Base-by-base conservation (phyloP, 2,888 invertebrate species). In the Dasypogon diadema region DNA sequence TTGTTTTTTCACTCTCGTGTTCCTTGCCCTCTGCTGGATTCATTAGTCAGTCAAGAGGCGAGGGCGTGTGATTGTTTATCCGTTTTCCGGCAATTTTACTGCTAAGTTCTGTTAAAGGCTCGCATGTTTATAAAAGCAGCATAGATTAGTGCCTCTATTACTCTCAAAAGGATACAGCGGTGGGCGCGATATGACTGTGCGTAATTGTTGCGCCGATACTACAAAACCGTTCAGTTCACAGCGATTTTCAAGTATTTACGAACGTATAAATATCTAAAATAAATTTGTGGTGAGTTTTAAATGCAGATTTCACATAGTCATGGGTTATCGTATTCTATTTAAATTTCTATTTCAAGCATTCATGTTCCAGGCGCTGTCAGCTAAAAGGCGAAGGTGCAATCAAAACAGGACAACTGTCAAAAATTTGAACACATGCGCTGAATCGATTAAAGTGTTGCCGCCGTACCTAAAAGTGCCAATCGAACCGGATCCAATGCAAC, bases 371-470 rank as follows among this genome's bases (percentile, higher is more conserved):
- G 48, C 22, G 4, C 16, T 65, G 14, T 46, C 65, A 65, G 16
- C 21, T 21, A 1, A 46, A 30, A 18, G 18, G 4, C 6, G 14
- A 48, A 18, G 21, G 34, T 14, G 3, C 14, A 46, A 24, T 22
- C 12, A 22, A 65, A 46, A 2, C 3, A 34, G 34, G 60, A 34
- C 37, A 26, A 65, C n/a, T 14, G 26, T 2, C 26, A 46, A 12
- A 24, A 65, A 24, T 65, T 65, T 22, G 65, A n/a, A 65, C 65
- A 65, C 65, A 65, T 65, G 65, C 65, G 65, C 46, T 24, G 21
- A 65, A 65, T 21, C 46, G 18, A 21, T 63, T 21, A 22, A 42
- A 63, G 42, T 63, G 63, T 63, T 63, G 22, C 63, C 42, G 22
- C 16, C 34, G 26, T 16, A 56, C 14, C 16, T 24, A 16, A 16